Base-by-base conservation (phyloP, 2,797 vertebrate genomes). In the Pantherophis alleghaniensis region DNA sequence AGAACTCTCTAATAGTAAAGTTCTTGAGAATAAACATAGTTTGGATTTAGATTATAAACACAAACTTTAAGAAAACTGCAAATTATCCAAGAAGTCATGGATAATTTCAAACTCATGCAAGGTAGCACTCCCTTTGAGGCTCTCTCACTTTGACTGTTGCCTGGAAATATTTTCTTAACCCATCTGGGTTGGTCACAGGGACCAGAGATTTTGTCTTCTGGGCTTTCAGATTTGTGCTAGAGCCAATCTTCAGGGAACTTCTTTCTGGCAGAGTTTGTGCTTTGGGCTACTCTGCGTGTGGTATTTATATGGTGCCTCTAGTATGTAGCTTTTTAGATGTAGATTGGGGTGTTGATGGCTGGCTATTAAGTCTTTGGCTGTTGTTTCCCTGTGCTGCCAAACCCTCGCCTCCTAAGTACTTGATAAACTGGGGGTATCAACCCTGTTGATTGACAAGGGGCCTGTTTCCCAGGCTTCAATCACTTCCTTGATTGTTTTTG, bases 11-110 rank as follows among this genome's bases (percentile, higher is more conserved):
- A 94, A 92, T 47, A 90, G 18, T 47, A 83, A 83, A 24, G 74
- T 60, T 87, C 51, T 86, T 7, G 56, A 16, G 60, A 60, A 91
- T 92, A 63, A 92, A 94, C n/a, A 28, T 55, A 59, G 89, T 92
- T 91, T 74, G 86, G 74, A 32, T 94, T 92, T 89, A 89, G 74
- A 89, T 92, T 69, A 93, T 86, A 92, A 87, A 91, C n/a, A 89
- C 14, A 91, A 63, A n/a, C n/a, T 92, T 91, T 91, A 92, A 92
- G 53, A 56, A 42, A 79, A 47, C 74, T 86, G 28, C 59, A 61
- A 88, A 56, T 90, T 63, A 56, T 88, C 66, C 51, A 88, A n/a
- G 57, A 60, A 53, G 59, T 24, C 42, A 42, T 32, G 42, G 92
- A 37, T n/a, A 42, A 89, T 83, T 83, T 47, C 74, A 83, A 47